Conservation (phyloP, 2,113 vertebrate genomes). For the Romanogobio albipinnatus region DNA sequence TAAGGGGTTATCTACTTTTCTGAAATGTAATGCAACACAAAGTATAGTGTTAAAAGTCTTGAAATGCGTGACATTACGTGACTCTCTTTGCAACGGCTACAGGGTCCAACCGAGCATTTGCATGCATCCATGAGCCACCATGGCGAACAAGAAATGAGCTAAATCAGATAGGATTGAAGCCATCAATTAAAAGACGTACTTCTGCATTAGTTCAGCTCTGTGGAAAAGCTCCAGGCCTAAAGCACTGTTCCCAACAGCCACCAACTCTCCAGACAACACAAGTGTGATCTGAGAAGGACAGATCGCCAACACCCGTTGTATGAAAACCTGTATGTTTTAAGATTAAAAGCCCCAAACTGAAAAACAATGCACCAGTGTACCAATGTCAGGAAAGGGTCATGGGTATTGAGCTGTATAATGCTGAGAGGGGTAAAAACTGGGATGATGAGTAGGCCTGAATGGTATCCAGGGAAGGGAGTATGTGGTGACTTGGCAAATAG, state of each 20-base stretch:
- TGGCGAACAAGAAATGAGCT: background rate
- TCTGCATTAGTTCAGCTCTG: background rate
- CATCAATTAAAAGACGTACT: background rate
- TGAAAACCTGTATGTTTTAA: background rate
- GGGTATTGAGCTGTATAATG: constrained; percentile 37
- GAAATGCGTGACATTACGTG: no score
- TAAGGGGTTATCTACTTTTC: no score
- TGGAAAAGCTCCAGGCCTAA: background rate
- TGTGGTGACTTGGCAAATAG: constrained; percentile 9
- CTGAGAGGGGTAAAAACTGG: background rate
- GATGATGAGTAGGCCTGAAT: constrained; percentile 35
- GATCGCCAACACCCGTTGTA: background rate
- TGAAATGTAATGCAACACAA: no score
- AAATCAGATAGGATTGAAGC: background rate
- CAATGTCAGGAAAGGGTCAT: background rate
- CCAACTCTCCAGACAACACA: background rate
- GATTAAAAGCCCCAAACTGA: background rate
- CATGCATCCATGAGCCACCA: background rate
- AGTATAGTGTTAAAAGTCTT: no score
- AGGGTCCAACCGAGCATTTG: background rate
- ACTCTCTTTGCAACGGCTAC: background rate
- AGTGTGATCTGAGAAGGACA: background rate
- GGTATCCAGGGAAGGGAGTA: background rate
- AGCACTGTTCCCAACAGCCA: background rate
- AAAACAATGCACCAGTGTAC: background rate